Evolutionary conservation across 2,113 vertebrate species (phyloP).

Genomic region (Platichthys flesus): DNA sequence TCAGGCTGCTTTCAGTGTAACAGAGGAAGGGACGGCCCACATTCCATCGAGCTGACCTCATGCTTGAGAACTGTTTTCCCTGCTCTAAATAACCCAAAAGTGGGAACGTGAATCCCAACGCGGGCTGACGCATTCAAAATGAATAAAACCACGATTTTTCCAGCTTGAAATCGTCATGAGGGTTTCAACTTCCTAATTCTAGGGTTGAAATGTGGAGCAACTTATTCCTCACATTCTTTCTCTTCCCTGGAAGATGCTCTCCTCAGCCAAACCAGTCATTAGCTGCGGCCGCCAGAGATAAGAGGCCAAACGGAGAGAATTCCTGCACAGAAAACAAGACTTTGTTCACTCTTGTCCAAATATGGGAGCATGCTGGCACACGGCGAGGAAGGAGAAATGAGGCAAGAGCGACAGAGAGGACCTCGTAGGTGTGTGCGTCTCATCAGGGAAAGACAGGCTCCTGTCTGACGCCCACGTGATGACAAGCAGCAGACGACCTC

Average conservation of each 20-base stretch:
- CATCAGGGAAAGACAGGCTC: constrained; percentile 11
- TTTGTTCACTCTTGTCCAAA: constrained; percentile 66
- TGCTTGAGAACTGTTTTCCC: constrained; percentile 27
- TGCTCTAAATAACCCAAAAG: constrained; percentile 27
- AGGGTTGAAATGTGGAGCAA: background rate
- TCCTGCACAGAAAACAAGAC: constrained; percentile 43
- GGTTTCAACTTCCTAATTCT: background rate
- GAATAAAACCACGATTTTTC: background rate
- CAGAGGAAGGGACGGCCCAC: constrained; percentile 67
- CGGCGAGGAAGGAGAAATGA: constrained; percentile 24
- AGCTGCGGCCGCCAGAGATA: constrained; percentile 39
- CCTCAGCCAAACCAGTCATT: background rate
- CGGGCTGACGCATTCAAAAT: background rate
- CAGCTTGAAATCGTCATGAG: background rate
- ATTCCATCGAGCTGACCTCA: constrained; percentile 75
- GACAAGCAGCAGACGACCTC: constrained; percentile 21
- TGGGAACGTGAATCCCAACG: background rate
- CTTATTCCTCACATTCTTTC: constrained; percentile 4
- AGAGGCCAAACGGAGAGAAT: constrained; percentile 46
- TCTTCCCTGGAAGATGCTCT: background rate
- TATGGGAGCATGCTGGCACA: constrained; percentile 63
- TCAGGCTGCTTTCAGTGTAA: constrained; percentile 58
- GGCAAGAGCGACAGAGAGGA: constrained; percentile 40
- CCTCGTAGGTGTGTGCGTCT: constrained; percentile 2
- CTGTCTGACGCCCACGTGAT: constrained; percentile 23